Conservation (phyloP, 2,113 vertebrate genomes). For the Sturnira hondurensis region DNA sequence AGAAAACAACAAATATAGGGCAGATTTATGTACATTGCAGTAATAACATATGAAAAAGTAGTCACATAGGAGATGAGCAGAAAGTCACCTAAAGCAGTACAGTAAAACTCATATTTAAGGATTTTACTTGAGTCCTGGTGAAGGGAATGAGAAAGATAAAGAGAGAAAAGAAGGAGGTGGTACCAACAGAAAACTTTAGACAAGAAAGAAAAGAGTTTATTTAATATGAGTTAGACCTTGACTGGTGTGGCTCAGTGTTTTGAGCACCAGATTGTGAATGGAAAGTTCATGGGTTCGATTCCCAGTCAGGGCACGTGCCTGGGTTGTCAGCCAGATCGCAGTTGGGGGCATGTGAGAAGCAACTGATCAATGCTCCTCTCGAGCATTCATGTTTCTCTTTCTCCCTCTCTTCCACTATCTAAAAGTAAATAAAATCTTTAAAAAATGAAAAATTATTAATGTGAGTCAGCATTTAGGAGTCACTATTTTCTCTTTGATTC, state of each 20-base stretch:
- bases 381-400: too few relatives aligned
- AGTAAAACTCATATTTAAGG: not conserved
- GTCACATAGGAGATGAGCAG: not conserved
- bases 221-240: not conserved
- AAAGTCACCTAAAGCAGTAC: not conserved
- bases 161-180: not conserved
- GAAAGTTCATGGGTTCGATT: too few relatives aligned
- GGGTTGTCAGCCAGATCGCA: too few relatives aligned
- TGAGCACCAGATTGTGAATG: too few relatives aligned
- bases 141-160: not conserved
- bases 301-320: too few relatives aligned
- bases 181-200: not conserved
- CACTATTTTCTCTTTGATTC: not conserved
- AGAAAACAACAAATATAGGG: not conserved
- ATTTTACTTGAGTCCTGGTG: not conserved
- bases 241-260: too few relatives aligned
- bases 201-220: not conserved
- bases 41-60: slow-evolving; percentile 29
- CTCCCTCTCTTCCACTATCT: too few relatives aligned
- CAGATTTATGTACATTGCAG: not conserved
- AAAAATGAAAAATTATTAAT: not conserved
- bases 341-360: too few relatives aligned
- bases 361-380: too few relatives aligned
- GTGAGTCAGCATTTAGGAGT: not conserved
- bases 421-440: too few relatives aligned